Percentiles rank a stretch among this genome's conserved stretches.
Conservation (phyloP, 2,888 invertebrate species). For the Drosophila neotestacea region DNA sequence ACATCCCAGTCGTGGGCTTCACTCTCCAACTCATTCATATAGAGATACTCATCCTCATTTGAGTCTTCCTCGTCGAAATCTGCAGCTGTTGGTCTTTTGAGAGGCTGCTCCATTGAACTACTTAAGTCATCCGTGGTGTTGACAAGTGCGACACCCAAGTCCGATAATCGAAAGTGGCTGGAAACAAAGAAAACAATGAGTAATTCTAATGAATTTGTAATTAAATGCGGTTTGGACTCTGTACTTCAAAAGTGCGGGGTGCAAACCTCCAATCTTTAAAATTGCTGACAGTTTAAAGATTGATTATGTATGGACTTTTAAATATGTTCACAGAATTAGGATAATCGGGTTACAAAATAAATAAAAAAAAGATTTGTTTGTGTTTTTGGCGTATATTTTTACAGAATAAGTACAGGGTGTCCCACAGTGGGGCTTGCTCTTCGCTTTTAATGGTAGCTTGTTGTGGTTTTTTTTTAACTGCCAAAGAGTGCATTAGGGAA, state of each 20-base stretch:
- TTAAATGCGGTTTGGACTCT: constrained; percentile 9
- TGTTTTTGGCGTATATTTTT: too few species aligned
- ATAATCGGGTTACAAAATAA: too few species aligned
- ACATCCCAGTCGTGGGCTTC: constrained; percentile 88
- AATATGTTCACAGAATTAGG: too few species aligned
- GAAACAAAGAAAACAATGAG: constrained; percentile 20
- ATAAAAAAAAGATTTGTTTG: too few species aligned
- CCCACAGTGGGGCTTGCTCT: not conserved
- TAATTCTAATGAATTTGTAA: not conserved
- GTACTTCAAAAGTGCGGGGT: not conserved
- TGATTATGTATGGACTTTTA: too few species aligned
- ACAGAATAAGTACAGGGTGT: not conserved
- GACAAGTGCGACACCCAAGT: constrained; percentile 41
- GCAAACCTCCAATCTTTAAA: too few species aligned
- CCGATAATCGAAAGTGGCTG: constrained; percentile 50
- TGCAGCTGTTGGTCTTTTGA: constrained; percentile 41
- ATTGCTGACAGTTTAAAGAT: too few species aligned
- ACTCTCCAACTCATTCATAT: constrained; percentile 14
- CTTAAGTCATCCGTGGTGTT: constrained; percentile 61
- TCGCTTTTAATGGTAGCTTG: too few species aligned
- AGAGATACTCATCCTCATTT: constrained; percentile 57
- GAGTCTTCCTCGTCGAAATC: constrained; percentile 65
- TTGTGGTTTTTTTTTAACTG: too few species aligned
- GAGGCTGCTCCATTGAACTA: constrained; percentile 58
- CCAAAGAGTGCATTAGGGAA: not conserved